Conservation (phyloP, 2,888 invertebrate genomes). For the Apoda limacodes region DNA sequence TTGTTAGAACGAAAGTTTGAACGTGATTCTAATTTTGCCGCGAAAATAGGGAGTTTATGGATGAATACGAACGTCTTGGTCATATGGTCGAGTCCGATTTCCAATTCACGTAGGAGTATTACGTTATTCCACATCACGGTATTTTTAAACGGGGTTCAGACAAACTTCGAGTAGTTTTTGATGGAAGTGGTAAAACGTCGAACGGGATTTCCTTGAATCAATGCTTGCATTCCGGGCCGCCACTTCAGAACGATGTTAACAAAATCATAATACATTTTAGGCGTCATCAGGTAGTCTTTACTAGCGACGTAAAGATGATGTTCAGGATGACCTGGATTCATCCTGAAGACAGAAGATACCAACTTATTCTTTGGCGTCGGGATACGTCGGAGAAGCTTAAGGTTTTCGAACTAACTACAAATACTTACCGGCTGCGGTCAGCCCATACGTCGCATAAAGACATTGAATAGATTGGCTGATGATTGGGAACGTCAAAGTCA, state of each 20-base stretch:
- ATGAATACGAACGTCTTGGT: too few species aligned
- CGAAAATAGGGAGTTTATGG: too few species aligned
- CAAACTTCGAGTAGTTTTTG: conserved; percentile 4
- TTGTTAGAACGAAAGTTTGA: too few species aligned
- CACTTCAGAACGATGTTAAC: conserved; percentile 2
- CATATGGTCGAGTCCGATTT: too few species aligned
- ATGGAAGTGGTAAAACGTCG: conserved; percentile 2
- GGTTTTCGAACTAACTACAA: conserved; percentile 1
- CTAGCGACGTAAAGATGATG: conserved; percentile 8
- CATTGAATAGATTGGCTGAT: too few species aligned
- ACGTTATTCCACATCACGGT: too few species aligned
- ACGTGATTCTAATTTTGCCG: too few species aligned
- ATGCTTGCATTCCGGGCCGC: conserved; percentile 2
- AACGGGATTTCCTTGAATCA: conserved; percentile 3
- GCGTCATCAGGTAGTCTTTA: conserved; percentile 7
- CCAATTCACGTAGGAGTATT: too few species aligned
- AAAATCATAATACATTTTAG: conserved; percentile 5
- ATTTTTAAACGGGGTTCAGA: conserved; percentile 3
- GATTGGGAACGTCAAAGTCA: too few species aligned
- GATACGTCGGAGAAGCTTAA: conserved; percentile 1
- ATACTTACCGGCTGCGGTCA: too few species aligned
- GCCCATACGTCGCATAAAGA: too few species aligned
- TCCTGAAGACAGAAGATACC: conserved; percentile 7
- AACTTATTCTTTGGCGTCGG: conserved; percentile 6
- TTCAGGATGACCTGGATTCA: conserved; percentile 8